Base-by-base conservation (phyloP, 2,113 vertebrate species). In the Mustelus asterias region DNA sequence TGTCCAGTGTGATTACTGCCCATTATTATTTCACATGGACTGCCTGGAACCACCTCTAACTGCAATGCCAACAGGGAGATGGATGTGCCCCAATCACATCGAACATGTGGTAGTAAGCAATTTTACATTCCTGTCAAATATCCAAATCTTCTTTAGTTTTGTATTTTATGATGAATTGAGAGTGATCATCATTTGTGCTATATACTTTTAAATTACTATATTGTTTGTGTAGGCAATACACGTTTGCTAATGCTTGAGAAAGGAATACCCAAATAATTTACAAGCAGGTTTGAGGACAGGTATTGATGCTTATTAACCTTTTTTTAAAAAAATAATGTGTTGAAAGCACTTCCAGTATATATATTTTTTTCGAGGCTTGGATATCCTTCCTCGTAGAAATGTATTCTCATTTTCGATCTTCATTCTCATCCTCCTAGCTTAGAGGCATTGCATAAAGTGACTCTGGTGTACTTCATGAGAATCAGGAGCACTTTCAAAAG, bases 11-110 rank as follows among this genome's bases (percentile, higher is more conserved):
- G 99, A 99, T 97, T 99, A 99, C 97, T 99, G 99, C 97, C 99
- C 99, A 0, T 98, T 99, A 29, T 97, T 99, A 96, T 99, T 99
- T 97, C 99, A 99, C 97, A 99, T 99, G 99, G 99, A 99, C 98
- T 99, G 99, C 97, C 97, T 99, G 96, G 98, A 99, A 96, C 99
- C 99, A 16, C 99, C 99, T 0, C 98, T 99, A 96, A 99, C 99
- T 97, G 99, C 99, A 96, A 98, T 99, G 98, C 99, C 99, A 96
- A 98, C 99, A 96, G 99, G 99, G 96, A 98, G 98, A 97, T 99
- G 99, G 99, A 99, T 99, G 99, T 99, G 99, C 97, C 99, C 99
- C 37, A 99, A 99, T 97, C 99, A 99, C 96, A 98, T 99, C 20
- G 99, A 99, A 97, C 98, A 99, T 85, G 97, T 99, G 96, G 98